Evolutionary conservation across 37 sponge, comb jelly and placozoan species (phyloP), one percentile per base, ranked within the genome.

Genomic region (Trichoplax adhaerens): DNA sequence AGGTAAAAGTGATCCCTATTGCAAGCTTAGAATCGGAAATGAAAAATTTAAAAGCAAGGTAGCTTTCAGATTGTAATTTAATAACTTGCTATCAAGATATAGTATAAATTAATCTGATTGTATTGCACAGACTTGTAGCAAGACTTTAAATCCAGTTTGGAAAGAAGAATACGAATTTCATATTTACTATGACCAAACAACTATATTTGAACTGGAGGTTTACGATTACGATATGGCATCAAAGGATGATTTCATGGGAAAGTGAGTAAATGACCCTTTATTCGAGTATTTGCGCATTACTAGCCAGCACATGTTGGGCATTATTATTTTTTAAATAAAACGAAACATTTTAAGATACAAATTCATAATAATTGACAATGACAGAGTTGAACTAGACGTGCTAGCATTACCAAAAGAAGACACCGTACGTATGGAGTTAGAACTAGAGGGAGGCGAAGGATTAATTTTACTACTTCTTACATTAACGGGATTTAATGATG

Each of bases 31-130:
- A 57, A 72, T 89, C 12, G 91, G 91, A 7, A 29, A 62, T 12
- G 87, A 89, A 77, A 84, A 86, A 53, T 85, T 74, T 63, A 89
- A 84, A 75, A 89, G 86, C 81, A 83, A 78, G 81, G 88, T 87
- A 53, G 0, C 65, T 57, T 52, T 65, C 65, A 10, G 58, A 56
- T 7, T 53, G 58, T 52, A 10, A 29, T 50, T 56, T 52, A n/a
- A 12, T 50, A 5, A 5, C 54, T 5, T 56, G 5, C 6, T 70
- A 8, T 29, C 6, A n/a, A 7, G 58, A 29, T 64, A 65, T 72
- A 57, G 54, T 4, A 10, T 55, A 58, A 5, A 29, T 52, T 62
- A 60, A 60, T 12, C 62, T 12, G 12, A 60, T 12, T 60, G 12
- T 60, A 12, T 62, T 63, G 69, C 5, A 59, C 75, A 82, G 83